phyloP scores from a whole-genome alignment of 2,888 invertebrate genomes.

The Eristalis tenax region DNA sequence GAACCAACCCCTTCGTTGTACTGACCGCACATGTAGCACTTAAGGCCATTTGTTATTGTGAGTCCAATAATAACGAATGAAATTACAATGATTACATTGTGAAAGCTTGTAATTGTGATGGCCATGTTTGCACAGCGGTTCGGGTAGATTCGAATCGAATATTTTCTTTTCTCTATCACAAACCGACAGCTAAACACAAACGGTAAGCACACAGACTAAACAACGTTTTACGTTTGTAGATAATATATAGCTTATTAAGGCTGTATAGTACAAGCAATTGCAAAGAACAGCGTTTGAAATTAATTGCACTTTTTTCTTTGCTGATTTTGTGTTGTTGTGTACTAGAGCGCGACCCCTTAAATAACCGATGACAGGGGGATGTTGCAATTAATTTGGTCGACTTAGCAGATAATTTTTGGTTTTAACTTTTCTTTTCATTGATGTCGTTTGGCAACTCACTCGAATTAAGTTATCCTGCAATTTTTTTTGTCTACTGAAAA shows the following conservation, averaged over 20 bases:
- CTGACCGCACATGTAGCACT: constrained; percentile 91
- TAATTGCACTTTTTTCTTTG: constrained; percentile 60
- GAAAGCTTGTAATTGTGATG: constrained; percentile 72
- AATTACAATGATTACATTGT: constrained; percentile 74
- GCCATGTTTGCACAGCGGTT: constrained; percentile 49
- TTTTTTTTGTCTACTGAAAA: constrained; percentile 14
- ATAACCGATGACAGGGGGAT: constrained; percentile 58
- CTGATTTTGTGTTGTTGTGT: constrained; percentile 24
- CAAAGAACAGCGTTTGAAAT: constrained; percentile 39
- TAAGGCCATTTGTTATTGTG: constrained; percentile 78
- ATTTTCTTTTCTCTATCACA: neutral
- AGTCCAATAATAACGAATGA: constrained; percentile 76
- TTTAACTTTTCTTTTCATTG: constrained; percentile 42
- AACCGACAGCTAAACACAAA: neutral
- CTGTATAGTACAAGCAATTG: constrained; percentile 10
- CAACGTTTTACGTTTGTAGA: neutral
- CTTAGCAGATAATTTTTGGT: constrained; percentile 50
- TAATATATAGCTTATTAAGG: constrained; percentile 9
- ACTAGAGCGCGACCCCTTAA: constrained; percentile 45
- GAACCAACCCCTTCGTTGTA: constrained; percentile 93
- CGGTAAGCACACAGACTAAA: constrained; percentile 21
- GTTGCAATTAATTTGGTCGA: constrained; percentile 65
- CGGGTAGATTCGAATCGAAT: constrained; percentile 2
- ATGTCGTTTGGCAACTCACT: constrained; percentile 31
- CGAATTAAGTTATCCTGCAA: constrained; percentile 20